phyloP scores from a whole-genome alignment of 1,140 invertebrate species.

The Heliconius nattereri region DNA sequence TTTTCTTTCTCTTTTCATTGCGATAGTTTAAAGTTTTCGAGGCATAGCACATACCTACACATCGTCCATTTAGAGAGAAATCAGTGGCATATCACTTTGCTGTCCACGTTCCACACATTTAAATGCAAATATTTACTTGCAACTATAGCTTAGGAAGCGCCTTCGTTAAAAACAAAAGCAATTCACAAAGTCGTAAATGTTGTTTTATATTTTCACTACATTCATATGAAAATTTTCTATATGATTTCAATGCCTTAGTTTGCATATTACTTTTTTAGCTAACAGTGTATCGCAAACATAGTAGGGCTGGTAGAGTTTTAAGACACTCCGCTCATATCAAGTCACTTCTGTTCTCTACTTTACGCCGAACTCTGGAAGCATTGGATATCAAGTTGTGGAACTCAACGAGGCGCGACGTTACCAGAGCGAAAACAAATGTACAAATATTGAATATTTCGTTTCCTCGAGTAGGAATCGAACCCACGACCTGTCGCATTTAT shows the following conservation, averaged over 20 bases:
- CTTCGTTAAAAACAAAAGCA: not conserved
- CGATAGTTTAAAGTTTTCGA: not conserved
- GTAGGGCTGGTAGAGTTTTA: too few species aligned
- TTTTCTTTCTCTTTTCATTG: not conserved
- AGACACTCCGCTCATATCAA: too few species aligned
- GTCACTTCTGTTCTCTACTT: too few species aligned
- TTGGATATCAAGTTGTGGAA: too few species aligned
- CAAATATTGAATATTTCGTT: too few species aligned
- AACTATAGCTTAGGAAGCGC: not conserved
- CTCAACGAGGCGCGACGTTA: too few species aligned
- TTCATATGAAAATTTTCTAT: not conserved
- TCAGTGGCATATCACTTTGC: not conserved
- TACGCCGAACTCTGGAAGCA: too few species aligned
- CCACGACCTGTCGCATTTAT: too few species aligned
- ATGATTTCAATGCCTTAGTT: not conserved
- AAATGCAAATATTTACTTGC: not conserved
- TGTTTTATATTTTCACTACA: not conserved
- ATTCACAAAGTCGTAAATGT: not conserved
- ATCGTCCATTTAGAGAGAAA: not conserved
- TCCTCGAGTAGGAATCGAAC: too few species aligned
- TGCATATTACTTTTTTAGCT: not conserved
- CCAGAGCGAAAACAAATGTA: too few species aligned
- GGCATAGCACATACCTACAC: not conserved
- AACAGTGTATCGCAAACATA: too few species aligned
- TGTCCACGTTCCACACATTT: not conserved